Conservation (phyloP, 2,797 vertebrate species). For the Anguilla obscura region DNA sequence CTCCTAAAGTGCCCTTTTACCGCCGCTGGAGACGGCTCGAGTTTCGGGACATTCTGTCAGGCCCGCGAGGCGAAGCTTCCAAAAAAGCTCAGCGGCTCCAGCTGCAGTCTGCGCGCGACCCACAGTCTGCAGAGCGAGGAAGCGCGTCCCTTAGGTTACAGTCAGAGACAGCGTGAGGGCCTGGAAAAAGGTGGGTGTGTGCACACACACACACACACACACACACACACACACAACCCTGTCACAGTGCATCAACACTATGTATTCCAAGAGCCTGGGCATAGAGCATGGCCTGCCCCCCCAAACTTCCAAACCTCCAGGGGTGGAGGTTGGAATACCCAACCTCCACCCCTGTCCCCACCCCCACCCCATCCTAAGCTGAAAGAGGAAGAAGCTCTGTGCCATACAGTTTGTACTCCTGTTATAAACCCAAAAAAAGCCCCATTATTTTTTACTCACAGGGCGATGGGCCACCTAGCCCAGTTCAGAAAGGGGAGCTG, state of each 20-base stretch:
- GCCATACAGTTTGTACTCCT: background rate
- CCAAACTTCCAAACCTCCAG: background rate
- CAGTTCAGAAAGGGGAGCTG: slow-evolving; percentile 62
- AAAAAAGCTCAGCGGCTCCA: slow-evolving; percentile 63
- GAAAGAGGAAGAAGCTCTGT: background rate
- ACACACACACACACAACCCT: background rate
- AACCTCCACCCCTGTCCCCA: background rate
- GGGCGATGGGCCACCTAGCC: slow-evolving; percentile 65
- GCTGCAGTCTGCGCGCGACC: slow-evolving; percentile 66
- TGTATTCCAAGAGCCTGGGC: background rate
- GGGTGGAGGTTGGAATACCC: no score
- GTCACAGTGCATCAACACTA: slow-evolving; percentile 37
- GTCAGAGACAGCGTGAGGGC: slow-evolving; percentile 55
- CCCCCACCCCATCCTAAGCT: background rate
- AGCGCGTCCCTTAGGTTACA: slow-evolving; percentile 54
- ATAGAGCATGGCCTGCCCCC: background rate
- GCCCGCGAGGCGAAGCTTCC: slow-evolving; percentile 54
- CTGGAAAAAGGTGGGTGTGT: slow-evolving; percentile 40
- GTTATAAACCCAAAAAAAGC: background rate
- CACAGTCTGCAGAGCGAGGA: slow-evolving; percentile 70
- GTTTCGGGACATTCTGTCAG: slow-evolving; percentile 65
- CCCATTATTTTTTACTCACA: slow-evolving; percentile 33
- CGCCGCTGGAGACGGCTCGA: slow-evolving; percentile 63
- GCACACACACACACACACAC: slow-evolving; percentile 53
- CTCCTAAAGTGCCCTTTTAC: slow-evolving; percentile 62